A percentile compares a stretch with the other conserved stretches of the same genome.
Conservation (phyloP, 2,797 vertebrate species). For the Chromis chromis region DNA sequence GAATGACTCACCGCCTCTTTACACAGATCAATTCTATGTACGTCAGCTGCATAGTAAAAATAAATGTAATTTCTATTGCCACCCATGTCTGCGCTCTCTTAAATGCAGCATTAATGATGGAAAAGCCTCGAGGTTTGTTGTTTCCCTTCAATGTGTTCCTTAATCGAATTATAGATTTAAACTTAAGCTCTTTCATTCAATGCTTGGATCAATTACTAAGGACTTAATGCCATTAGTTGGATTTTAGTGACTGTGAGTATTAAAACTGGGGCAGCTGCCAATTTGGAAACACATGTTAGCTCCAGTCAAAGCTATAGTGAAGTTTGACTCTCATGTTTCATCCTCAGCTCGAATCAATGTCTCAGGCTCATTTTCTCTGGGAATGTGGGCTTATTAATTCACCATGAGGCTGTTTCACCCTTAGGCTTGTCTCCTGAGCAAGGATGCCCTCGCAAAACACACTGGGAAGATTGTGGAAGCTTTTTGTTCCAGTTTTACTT, state of each 20-base stretch:
- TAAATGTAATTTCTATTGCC: slow-evolving; percentile 29
- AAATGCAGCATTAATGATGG: slow-evolving; percentile 16
- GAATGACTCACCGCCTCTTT: slow-evolving; percentile 48
- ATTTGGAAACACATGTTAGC: slow-evolving; percentile 14
- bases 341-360: neutral
- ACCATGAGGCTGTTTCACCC: slow-evolving; percentile 37
- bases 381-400: slow-evolving; percentile 40
- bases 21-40: slow-evolving; percentile 26
- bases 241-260: slow-evolving; percentile 33
- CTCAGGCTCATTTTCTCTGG: slow-evolving; percentile 19
- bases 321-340: slow-evolving; percentile 3
- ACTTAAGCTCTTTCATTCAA: slow-evolving; percentile 20
- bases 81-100: slow-evolving; percentile 26
- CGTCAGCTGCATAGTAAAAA: slow-evolving; percentile 18
- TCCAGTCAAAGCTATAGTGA: neutral
- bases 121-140: slow-evolving; percentile 12
- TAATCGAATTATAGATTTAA: slow-evolving; percentile 25
- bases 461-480: slow-evolving; percentile 31
- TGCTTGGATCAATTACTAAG: slow-evolving; percentile 2
- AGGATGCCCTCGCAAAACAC: slow-evolving; percentile 19
- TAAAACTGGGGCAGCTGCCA: slow-evolving; percentile 24
- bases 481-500: slow-evolving; percentile 19
- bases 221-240: slow-evolving; percentile 12
- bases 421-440: slow-evolving; percentile 39
- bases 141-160: slow-evolving; percentile 5